Evolutionary conservation across 2,888 invertebrate species (phyloP).

Genomic region (Argynnis bischoffii): DNA sequence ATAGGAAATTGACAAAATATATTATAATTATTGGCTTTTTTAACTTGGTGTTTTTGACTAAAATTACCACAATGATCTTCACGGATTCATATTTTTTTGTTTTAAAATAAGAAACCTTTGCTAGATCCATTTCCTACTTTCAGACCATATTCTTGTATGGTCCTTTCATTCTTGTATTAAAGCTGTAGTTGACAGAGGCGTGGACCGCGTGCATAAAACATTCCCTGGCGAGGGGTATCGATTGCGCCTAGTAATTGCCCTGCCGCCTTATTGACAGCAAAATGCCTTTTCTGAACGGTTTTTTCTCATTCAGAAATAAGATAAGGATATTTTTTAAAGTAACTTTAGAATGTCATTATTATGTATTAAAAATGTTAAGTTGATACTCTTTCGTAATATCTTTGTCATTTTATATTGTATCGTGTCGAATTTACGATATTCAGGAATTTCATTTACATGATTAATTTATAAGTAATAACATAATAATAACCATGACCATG

Average conservation of each 20-base stretch:
- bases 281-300: conserved; percentile 46
- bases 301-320: conserved; percentile 40
- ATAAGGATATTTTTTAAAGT: conserved; percentile 22
- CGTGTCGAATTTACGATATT: too few species aligned
- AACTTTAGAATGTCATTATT: conserved; percentile 7
- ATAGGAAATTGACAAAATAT: too few species aligned
- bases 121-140: not conserved
- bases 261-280: conserved; percentile 65
- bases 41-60: too few species aligned
- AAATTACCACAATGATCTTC: not conserved
- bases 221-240: conserved; percentile 50
- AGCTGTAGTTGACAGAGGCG: conserved; percentile 33
- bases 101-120: not conserved
- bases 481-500: too few species aligned
- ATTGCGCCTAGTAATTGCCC: conserved; percentile 65
- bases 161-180: not conserved
- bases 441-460: too few species aligned
- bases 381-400: not conserved
- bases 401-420: not conserved
- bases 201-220: conserved; percentile 40
- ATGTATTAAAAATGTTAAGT: not conserved
- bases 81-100: not conserved
- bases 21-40: too few species aligned
- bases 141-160: conserved; percentile 1
- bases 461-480: too few species aligned